phyloP scores from a whole-genome alignment of 30 jellyfish, hydroid and myxozoan genomes.

The Haliclystus octoradiatus region DNA sequence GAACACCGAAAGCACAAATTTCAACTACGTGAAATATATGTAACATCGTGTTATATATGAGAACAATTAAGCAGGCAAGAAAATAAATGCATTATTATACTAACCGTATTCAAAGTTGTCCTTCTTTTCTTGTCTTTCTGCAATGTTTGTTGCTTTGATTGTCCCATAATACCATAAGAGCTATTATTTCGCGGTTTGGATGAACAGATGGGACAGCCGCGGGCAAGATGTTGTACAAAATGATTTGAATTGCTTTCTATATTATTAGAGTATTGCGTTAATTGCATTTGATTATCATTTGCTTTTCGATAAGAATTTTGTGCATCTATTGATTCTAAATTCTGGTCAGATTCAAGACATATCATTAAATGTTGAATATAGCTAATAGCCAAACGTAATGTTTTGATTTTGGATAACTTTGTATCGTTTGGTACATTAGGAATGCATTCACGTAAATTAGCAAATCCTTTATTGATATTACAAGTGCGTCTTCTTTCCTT shows the following conservation, averaged over 20 bases:
- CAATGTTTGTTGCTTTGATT: too few relatives aligned
- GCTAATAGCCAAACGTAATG: slow-evolving; percentile 67
- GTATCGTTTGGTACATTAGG: slow-evolving; percentile 79
- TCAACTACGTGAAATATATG: too few relatives aligned
- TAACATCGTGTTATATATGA: too few relatives aligned
- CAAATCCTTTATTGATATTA: slow-evolving; percentile 58
- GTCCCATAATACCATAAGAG: too few relatives aligned
- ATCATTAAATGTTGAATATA: slow-evolving; percentile 65
- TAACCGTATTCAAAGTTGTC: too few relatives aligned
- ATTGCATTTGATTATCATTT: neutral
- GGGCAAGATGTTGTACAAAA: neutral
- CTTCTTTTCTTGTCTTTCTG: too few relatives aligned
- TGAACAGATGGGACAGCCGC: neutral
- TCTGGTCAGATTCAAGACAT: slow-evolving; percentile 36
- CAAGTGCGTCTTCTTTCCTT: slow-evolving; percentile 58
- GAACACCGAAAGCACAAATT: too few relatives aligned
- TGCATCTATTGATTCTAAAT: neutral
- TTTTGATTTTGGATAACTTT: slow-evolving; percentile 60
- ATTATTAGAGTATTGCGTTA: too few relatives aligned
- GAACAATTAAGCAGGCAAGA: too few relatives aligned
- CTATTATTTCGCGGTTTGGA: neutral
- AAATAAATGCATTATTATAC: too few relatives aligned
- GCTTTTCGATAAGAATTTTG: neutral
- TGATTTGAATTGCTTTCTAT: neutral
- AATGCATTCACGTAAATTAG: slow-evolving; percentile 66